Conservation (phyloP, 2,797 vertebrate genomes). For the Pyrocephalus nanus region DNA sequence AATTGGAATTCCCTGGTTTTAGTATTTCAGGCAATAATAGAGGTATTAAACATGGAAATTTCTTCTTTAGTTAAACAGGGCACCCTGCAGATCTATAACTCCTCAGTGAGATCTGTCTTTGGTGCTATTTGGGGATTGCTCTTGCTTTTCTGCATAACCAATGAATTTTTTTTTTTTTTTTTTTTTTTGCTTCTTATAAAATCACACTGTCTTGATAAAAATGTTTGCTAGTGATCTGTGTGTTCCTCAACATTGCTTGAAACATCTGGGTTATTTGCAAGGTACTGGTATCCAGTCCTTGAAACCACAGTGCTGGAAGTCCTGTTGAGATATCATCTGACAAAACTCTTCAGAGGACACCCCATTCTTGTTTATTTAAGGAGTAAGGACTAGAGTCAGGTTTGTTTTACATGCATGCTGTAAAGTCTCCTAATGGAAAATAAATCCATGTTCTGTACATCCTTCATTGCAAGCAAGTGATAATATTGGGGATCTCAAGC, state of each 20-base stretch:
- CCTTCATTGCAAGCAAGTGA: not conserved
- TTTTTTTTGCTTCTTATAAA: not conserved
- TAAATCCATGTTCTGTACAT: not conserved
- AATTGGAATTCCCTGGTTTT: not conserved
- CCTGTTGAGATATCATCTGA: not conserved
- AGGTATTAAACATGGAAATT: not conserved
- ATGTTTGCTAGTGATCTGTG: not conserved
- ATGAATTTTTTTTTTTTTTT: not conserved
- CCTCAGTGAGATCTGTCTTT: not conserved
- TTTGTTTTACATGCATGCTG: not conserved
- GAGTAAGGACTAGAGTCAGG: not conserved
- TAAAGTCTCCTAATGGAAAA: not conserved
- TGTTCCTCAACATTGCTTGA: not conserved
- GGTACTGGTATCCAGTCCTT: not conserved
- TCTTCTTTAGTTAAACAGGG: not conserved
- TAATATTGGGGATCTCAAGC: not conserved
- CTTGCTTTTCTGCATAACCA: not conserved
- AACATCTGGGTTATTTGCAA: not conserved
- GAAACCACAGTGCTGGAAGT: not conserved
- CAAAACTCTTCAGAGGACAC: not conserved
- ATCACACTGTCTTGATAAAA: not conserved
- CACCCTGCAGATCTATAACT: not conserved
- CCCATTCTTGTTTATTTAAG: not conserved
- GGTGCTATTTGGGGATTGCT: not conserved
- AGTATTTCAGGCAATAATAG: not conserved